Percentiles rank a stretch among this genome's conserved stretches.
These are phyloP conservation scores for Ennomos quercinarius DNA, from an alignment of 2,888 invertebrate species.

Conservation along the genomic window DNA sequence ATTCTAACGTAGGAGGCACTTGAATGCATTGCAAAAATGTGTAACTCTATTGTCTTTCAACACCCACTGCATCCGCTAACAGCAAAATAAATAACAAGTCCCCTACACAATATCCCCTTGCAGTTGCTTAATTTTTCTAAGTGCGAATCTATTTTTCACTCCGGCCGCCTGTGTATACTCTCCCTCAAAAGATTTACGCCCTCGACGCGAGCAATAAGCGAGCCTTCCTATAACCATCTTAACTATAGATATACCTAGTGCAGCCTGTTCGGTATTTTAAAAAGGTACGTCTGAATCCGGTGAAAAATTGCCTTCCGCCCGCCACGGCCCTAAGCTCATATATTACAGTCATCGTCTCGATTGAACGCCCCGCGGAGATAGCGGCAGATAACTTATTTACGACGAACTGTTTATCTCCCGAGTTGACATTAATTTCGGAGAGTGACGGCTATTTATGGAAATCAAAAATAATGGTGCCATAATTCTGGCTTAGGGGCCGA, in stretches of 20 bases:
- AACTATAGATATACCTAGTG: conserved; percentile 44
- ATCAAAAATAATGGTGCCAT: conserved; percentile 34
- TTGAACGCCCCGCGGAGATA: conserved; percentile 68
- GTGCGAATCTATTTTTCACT: conserved; percentile 77
- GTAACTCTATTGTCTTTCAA: conserved; percentile 7
- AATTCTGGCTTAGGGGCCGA: conserved; percentile 31
- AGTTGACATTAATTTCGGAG: conserved; percentile 39
- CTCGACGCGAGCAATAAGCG: conserved; percentile 76
- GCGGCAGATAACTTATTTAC: conserved; percentile 72
- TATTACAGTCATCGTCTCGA: conserved; percentile 68
- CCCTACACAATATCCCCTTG: conserved; percentile 42
- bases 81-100: conserved; percentile 30
- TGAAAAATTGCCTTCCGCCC: conserved; percentile 78
- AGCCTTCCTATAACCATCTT: conserved; percentile 52
- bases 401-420: conserved; percentile 55
- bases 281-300: conserved; percentile 75
- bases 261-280: conserved; percentile 77
- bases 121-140: conserved; percentile 75
- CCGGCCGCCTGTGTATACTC: conserved; percentile 59
- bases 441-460: conserved; percentile 34
- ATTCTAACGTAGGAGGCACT: too few relatives aligned
- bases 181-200: conserved; percentile 74
- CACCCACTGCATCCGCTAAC: conserved; percentile 14
- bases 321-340: conserved; percentile 65
- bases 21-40: too few relatives aligned